phyloP scores from a whole-genome alignment of 2,888 invertebrate genomes.

The Pristionchus entomophagus region DNA sequence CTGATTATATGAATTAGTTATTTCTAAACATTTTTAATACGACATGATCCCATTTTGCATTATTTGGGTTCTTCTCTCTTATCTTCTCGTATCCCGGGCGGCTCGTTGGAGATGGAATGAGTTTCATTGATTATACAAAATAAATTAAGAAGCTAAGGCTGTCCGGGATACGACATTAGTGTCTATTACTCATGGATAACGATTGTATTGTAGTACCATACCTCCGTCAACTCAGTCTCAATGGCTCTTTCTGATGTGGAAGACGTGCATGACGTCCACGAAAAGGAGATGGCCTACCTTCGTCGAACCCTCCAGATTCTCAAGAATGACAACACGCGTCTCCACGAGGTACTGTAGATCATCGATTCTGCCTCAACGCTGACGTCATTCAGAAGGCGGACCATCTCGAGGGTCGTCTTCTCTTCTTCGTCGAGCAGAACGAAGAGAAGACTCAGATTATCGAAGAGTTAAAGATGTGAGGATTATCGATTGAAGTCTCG shows the following conservation, averaged over 20 bases:
- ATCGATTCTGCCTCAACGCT: neutral
- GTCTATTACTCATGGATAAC: too few species aligned
- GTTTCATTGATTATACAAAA: too few species aligned
- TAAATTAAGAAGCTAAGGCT: too few species aligned
- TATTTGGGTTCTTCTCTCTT: too few species aligned
- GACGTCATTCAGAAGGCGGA: conserved; percentile 13
- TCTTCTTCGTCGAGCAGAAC: conserved; percentile 42
- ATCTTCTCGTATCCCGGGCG: too few species aligned
- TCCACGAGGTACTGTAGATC: conserved; percentile 22
- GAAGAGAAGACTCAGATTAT: conserved; percentile 13
- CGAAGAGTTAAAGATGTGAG: conserved; percentile 17
- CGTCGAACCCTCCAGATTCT: conserved; percentile 23
- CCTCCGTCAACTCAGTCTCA: neutral
- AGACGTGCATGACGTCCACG: neutral
- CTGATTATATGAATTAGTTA: neutral
- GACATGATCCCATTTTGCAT: too few species aligned
- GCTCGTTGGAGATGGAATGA: too few species aligned
- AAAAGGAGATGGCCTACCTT: conserved; percentile 34
- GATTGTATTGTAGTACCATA: conserved; percentile 5
- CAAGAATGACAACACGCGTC: neutral
- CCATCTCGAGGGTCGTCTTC: conserved; percentile 34
- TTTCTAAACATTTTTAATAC: neutral
- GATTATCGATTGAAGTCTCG: neutral
- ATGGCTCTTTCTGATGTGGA: conserved; percentile 24
- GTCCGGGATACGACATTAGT: too few species aligned